A percentile compares a stretch with the other conserved stretches of the same genome.
Conservation (phyloP, 1,140 invertebrate species). For the Micrasema minimum region DNA sequence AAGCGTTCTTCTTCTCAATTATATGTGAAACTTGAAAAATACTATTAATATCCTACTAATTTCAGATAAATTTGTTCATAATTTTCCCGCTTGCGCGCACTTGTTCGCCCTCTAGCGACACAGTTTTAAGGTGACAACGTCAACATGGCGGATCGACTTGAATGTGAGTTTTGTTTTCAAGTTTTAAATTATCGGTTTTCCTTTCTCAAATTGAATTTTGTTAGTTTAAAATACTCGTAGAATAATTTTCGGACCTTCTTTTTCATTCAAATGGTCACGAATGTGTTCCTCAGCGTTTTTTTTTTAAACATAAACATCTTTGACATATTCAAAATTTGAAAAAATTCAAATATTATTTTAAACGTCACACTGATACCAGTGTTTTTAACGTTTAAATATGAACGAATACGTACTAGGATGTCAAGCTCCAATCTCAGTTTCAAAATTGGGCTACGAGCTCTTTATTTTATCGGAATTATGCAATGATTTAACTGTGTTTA, state of each 20-base stretch:
- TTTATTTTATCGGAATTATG: conserved; percentile 34
- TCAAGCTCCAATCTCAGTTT: not conserved
- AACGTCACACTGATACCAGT: conserved; percentile 45
- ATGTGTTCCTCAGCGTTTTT: conserved; percentile 12
- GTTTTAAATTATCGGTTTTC: conserved; percentile 46
- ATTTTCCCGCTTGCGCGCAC: conserved; percentile 41
- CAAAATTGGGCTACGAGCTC: not conserved
- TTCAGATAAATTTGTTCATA: conserved; percentile 16
- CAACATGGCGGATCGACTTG: conserved; percentile 82
- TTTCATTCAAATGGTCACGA: not conserved
- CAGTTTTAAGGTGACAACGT: conserved; percentile 59
- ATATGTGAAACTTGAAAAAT: conserved; percentile 13
- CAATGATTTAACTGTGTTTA: conserved; percentile 35
- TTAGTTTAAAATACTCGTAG: not conserved
- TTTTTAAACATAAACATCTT: conserved; percentile 39
- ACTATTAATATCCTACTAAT: not conserved
- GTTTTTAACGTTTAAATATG: conserved; percentile 38
- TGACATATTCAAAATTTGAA: conserved; percentile 65
- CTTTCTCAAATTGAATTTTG: conserved; percentile 31
- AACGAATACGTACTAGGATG: conserved; percentile 3
- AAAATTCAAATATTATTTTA: conserved; percentile 64
- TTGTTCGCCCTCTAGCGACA: conserved; percentile 37
- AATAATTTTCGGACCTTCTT: conserved; percentile 9
- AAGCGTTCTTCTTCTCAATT: not conserved
- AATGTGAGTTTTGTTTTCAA: conserved; percentile 72